Conservation (phyloP, 2,888 invertebrate species). For the Tanypteryx hageni region DNA sequence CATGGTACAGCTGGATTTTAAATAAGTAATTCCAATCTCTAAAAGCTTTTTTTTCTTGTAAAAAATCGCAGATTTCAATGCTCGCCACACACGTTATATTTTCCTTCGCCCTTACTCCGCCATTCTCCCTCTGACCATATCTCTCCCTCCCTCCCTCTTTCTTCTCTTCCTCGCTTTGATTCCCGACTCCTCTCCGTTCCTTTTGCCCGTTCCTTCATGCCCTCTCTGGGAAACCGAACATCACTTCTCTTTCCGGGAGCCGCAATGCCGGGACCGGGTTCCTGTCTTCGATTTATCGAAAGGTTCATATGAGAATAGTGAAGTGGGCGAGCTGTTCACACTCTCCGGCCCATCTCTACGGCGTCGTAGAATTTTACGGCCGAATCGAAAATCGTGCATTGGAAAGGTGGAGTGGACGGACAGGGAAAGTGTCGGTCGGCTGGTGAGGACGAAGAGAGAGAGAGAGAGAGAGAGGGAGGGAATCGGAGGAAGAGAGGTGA, state of each 20-base stretch:
- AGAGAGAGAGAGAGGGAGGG: not conserved
- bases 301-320: not conserved
- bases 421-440: constrained; percentile 1
- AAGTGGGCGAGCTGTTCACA: not conserved
- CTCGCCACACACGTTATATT: no score
- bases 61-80: no score
- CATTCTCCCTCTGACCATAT: not conserved
- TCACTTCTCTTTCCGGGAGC: not conserved
- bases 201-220: not conserved
- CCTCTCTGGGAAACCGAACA: not conserved
- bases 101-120: no score
- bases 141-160: not conserved
- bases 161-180: not conserved
- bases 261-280: not conserved
- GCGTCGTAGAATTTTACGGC: constrained; percentile 52
- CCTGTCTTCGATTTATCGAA: constrained; percentile 11
- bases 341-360: not conserved
- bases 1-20: no score
- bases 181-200: not conserved
- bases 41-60: no score
- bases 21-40: no score
- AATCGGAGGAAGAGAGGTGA: not conserved
- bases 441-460: not conserved
- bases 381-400: constrained; percentile 56
- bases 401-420: not conserved